Conservation (phyloP, 1,140 invertebrate genomes). For the Bombus haemorrhoidalis region DNA sequence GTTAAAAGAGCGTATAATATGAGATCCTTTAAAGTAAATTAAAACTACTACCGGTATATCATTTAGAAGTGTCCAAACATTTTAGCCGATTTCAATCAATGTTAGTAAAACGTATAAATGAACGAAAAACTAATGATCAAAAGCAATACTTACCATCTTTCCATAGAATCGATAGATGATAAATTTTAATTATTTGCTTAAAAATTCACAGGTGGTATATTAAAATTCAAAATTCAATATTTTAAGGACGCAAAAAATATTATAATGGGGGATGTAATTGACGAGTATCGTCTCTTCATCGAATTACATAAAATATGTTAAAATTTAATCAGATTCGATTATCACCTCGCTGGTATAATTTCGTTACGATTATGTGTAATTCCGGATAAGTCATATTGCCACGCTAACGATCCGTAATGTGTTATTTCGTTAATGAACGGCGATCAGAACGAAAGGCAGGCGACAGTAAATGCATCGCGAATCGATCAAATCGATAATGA, state of each 20-base stretch:
- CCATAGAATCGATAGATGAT: no score
- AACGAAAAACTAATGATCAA: no score
- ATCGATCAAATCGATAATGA: slow-evolving; percentile 43
- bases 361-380: slow-evolving; percentile 8
- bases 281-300: background rate
- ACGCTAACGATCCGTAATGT: slow-evolving; percentile 23
- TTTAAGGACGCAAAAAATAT: background rate
- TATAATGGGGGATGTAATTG: background rate
- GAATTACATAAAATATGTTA: background rate
- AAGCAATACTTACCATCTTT: no score
- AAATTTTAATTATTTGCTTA: no score
- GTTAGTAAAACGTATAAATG: no score
- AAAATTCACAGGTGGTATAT: no score
- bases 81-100: no score
- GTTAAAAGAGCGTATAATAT: no score
- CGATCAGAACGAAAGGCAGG: slow-evolving; percentile 2
- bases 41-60: no score
- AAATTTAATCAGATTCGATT: background rate
- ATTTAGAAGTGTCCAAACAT: no score
- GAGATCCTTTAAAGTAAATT: no score
- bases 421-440: slow-evolving; percentile 29
- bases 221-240: no score
- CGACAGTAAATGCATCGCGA: slow-evolving; percentile 16
- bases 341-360: background rate
- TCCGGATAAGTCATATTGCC: background rate